Conservation (phyloP, 2,113 vertebrate species). For the Ictalurus furcatus region DNA sequence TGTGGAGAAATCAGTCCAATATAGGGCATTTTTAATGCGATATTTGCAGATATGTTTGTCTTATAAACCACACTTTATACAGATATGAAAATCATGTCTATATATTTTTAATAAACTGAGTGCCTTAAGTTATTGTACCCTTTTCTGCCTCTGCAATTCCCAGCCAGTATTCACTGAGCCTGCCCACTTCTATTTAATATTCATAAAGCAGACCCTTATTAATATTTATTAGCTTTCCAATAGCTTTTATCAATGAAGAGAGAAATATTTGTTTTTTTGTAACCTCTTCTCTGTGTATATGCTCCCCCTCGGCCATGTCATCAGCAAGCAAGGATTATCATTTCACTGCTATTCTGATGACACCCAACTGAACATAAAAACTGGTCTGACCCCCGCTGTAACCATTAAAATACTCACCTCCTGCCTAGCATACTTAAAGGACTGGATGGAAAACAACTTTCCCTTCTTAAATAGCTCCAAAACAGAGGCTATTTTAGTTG, state of each 20-base stretch:
- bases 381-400: neutral
- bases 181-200: neutral
- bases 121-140: neutral
- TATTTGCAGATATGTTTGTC: neutral
- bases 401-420: neutral
- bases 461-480: constrained; percentile 2
- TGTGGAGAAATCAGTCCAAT: neutral
- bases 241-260: neutral
- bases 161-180: neutral
- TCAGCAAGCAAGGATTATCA: constrained; percentile 13
- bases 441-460: constrained; percentile 12
- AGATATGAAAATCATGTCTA: neutral
- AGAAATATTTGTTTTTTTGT: neutral
- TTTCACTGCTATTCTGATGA: neutral
- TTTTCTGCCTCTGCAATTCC: neutral
- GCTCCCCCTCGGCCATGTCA: neutral
- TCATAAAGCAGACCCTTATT: neutral
- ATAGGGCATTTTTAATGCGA: neutral
- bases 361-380: neutral
- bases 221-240: neutral
- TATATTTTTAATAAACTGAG: neutral
- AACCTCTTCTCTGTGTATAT: neutral
- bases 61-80: neutral
- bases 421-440: neutral
- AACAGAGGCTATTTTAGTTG: constrained; percentile 10